Evolutionary conservation across 35 echinoderm and acorn worm species (phyloP).

Genomic region (Amphiura filiformis): DNA sequence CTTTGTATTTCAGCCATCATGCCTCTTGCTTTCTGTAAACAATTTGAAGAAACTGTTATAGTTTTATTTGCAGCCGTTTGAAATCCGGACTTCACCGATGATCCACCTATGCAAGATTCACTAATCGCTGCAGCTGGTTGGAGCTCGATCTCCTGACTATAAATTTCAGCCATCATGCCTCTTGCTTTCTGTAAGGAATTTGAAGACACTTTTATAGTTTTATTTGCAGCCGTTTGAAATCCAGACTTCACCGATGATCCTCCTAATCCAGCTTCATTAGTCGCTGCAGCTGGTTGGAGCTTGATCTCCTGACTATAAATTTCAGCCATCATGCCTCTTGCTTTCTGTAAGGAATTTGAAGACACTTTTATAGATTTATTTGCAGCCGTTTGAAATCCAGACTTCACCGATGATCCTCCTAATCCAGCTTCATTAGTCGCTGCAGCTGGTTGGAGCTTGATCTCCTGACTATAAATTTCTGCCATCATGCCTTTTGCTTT

Average conservation of each 20-base stretch:
- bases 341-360: background rate
- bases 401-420: too few species aligned
- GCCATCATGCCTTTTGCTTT: background rate
- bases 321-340: background rate
- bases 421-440: too few species aligned
- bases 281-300: too few species aligned
- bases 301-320: too few species aligned
- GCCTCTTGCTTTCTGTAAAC: background rate
- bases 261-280: too few species aligned
- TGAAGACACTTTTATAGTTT: background rate
- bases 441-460: too few species aligned
- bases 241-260: too few species aligned
- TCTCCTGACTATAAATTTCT: background rate
- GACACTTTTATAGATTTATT: background rate
- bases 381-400: background rate
- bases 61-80: background rate
- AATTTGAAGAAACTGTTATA: background rate
- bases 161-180: background rate
- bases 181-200: background rate
- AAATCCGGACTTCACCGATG: too few species aligned
- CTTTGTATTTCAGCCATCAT: background rate
- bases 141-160: too few species aligned
- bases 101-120: too few species aligned
- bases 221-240: background rate
- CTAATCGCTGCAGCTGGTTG: too few species aligned